These are phyloP conservation scores for Sander vitreus DNA, from an alignment of 2,113 vertebrate species.

Conservation along the genomic window DNA sequence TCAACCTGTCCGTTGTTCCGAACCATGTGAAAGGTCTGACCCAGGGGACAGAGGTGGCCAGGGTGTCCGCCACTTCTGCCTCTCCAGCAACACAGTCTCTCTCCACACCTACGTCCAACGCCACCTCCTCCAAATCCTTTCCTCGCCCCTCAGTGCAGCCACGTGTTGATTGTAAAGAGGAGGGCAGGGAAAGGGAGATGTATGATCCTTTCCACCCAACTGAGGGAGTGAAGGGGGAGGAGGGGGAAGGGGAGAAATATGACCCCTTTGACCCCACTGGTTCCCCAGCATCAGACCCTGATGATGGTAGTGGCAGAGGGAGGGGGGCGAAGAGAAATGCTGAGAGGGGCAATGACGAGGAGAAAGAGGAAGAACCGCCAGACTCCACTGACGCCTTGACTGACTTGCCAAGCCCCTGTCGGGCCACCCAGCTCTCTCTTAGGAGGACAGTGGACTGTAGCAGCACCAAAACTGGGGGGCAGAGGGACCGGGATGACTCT, in stretches of 20 bases:
- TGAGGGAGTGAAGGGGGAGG: conserved; percentile 76
- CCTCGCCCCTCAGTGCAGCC: conserved; percentile 30
- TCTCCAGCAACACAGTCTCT: conserved; percentile 49
- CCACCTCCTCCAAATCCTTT: conserved; percentile 42
- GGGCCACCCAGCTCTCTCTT: conserved; percentile 64
- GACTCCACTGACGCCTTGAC: conserved; percentile 68
- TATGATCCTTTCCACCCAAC: conserved; percentile 93
- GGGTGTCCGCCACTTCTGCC: conserved; percentile 79
- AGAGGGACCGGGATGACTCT: conserved; percentile 63
- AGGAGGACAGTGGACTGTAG: conserved; percentile 72
- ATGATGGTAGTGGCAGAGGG: conserved; percentile 30
- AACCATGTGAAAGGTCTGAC: conserved; percentile 63
- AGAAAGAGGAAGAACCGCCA: conserved; percentile 78
- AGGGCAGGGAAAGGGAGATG: conserved; percentile 80
- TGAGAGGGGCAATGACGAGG: conserved; percentile 44
- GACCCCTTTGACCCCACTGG: conserved; percentile 95
- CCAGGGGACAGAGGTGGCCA: conserved; percentile 43
- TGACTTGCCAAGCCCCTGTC: conserved; percentile 61
- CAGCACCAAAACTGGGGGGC: conserved; percentile 38
- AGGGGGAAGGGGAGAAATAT: conserved; percentile 89
- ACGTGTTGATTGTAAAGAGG: conserved; percentile 44
- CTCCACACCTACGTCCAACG: conserved; percentile 27
- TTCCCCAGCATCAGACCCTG: conserved; percentile 84
- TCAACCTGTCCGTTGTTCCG: conserved; percentile 60
- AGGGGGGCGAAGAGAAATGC: conserved; percentile 3